Conservation (phyloP, 2,797 vertebrate genomes). For the Onychomys leucogaster region DNA sequence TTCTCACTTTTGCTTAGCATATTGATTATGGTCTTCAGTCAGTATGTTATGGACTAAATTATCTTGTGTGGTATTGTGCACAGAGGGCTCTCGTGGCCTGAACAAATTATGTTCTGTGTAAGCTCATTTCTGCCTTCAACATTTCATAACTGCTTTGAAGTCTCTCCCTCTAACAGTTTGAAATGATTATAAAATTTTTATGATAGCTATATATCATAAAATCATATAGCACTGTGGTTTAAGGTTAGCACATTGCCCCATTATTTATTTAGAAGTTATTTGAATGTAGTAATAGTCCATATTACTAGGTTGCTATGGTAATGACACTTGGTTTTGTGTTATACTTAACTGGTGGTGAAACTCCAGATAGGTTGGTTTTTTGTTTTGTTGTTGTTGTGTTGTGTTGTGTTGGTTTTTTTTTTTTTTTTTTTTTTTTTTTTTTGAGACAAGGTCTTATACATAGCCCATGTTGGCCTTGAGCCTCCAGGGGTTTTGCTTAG, state of each 20-base stretch:
- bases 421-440: too few species aligned
- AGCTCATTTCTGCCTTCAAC: conserved; percentile 30
- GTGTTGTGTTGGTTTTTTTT: too few species aligned
- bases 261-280: conserved; percentile 2
- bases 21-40: conserved; percentile 79
- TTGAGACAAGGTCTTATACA: not conserved
- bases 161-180: not conserved
- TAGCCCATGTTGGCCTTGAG: not conserved
- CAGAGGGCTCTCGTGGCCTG: not conserved
- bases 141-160: conserved; percentile 32
- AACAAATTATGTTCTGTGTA: conserved; percentile 41
- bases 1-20: conserved; percentile 70
- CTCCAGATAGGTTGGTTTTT: not conserved
- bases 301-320: not conserved
- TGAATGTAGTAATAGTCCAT: not conserved
- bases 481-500: not conserved
- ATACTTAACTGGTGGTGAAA: not conserved
- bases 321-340: conserved; percentile 14
- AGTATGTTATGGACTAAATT: conserved; percentile 76
- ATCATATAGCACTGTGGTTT: conserved; percentile 28
- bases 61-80: conserved; percentile 70
- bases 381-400: not conserved
- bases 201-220: not conserved
- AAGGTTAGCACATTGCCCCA: not conserved
- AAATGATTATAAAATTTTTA: conserved; percentile 37